Conservation (phyloP, 2,888 invertebrate species). For the Drosophila buzzatii region DNA sequence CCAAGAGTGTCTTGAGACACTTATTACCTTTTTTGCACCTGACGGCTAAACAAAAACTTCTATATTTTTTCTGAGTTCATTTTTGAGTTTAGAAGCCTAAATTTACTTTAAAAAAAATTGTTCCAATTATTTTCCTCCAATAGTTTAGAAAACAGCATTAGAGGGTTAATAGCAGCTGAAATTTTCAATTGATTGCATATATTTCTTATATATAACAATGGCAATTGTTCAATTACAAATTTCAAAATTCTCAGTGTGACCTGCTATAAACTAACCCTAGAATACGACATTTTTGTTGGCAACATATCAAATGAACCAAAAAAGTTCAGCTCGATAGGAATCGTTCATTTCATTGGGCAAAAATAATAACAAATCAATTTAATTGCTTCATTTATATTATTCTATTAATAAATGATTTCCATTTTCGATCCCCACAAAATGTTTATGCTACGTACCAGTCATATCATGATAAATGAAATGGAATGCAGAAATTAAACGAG, state of each 20-base stretch:
- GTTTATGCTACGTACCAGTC: neutral
- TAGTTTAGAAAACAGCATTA: too few species aligned
- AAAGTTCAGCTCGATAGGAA: neutral
- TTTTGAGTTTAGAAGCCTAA: too few species aligned
- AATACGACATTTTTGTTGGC: neutral
- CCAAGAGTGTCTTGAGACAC: too few species aligned
- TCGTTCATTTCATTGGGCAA: neutral
- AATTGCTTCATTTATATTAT: neutral
- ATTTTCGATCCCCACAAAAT: neutral
- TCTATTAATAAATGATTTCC: neutral
- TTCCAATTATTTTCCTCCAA: too few species aligned
- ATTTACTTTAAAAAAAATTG: too few species aligned
- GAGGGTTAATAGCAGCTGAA: too few species aligned
- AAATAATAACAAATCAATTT: neutral
- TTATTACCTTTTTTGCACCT: too few species aligned
- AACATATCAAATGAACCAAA: neutral
- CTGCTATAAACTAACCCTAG: neutral
- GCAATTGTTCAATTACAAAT: neutral
- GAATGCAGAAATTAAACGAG: neutral
- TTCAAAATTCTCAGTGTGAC: neutral
- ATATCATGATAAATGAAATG: neutral
- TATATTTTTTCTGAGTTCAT: too few species aligned
- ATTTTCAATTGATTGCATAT: neutral
- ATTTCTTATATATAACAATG: neutral
- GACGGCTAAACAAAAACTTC: too few species aligned